phyloP scores from a whole-genome alignment of 2,888 invertebrate genomes.

The Platycnemis pennipes region DNA sequence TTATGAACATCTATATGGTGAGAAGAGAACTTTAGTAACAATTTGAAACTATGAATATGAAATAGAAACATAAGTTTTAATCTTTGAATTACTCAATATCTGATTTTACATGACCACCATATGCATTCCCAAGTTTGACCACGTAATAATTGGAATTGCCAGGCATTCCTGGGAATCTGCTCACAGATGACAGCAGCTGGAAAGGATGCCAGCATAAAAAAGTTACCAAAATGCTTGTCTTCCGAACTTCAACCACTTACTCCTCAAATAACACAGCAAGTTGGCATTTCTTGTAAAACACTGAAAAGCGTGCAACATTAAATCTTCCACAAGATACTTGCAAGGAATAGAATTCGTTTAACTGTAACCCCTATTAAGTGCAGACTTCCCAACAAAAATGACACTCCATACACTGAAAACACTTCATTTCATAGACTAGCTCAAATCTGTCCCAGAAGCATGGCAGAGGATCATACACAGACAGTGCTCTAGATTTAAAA shows the following conservation, averaged over 20 bases:
- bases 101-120: conserved; percentile 37
- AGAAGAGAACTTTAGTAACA: conserved; percentile 34
- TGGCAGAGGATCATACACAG: conserved; percentile 38
- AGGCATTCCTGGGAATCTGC: neutral
- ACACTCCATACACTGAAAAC: conserved; percentile 35
- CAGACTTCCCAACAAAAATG: conserved; percentile 55
- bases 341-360: conserved; percentile 33
- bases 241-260: conserved; percentile 6
- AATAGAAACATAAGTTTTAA: neutral
- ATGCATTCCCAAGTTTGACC: conserved; percentile 50
- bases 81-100: conserved; percentile 21
- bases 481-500: conserved; percentile 41
- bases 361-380: conserved; percentile 43
- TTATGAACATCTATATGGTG: neutral
- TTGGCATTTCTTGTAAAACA: conserved; percentile 48
- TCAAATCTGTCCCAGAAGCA: conserved; percentile 49
- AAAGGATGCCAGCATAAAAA: conserved; percentile 49
- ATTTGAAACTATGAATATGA: conserved; percentile 41
- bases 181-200: conserved; percentile 55
- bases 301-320: conserved; percentile 59
- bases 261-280: neutral
- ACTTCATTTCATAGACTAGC: neutral
- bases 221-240: conserved; percentile 38
- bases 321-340: conserved; percentile 32
- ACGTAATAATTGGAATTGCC: conserved; percentile 32